Percentiles rank a stretch among this genome's conserved stretches.
These are phyloP conservation scores for Pseudopleuronectes americanus DNA, from an alignment of 2,797 vertebrate species.

Conservation along the genomic window DNA sequence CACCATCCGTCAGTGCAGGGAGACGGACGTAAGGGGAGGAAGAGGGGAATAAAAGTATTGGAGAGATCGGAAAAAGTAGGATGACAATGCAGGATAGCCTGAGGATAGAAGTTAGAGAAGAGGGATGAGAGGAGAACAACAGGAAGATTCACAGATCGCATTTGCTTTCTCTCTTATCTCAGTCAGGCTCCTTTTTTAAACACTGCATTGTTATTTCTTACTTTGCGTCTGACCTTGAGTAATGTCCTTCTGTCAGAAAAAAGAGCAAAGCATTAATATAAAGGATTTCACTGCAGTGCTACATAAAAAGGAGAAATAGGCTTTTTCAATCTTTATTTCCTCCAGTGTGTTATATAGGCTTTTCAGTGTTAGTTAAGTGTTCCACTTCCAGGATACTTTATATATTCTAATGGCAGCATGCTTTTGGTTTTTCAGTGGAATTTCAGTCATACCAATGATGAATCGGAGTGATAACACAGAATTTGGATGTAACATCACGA, in stretches of 20 bases:
- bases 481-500: background rate
- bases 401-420: background rate
- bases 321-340: no score
- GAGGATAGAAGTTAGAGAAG: no score
- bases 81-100: background rate
- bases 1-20: background rate
- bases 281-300: no score
- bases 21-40: background rate
- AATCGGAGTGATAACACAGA: background rate
- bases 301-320: no score
- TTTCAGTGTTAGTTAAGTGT: background rate
- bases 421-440: background rate
- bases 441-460: background rate
- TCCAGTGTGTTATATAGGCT: no score
- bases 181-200: background rate
- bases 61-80: background rate
- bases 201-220: background rate
- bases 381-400: background rate
- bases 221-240: no score
- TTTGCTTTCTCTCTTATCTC: constrained; percentile 7
- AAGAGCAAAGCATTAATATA: background rate
- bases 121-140: no score
- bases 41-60: background rate
- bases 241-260: background rate
- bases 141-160: no score